Percentiles rank a stretch among this genome's conserved stretches.
Conservation (phyloP, 2,888 invertebrate genomes). For the Strigamia crassipes region DNA sequence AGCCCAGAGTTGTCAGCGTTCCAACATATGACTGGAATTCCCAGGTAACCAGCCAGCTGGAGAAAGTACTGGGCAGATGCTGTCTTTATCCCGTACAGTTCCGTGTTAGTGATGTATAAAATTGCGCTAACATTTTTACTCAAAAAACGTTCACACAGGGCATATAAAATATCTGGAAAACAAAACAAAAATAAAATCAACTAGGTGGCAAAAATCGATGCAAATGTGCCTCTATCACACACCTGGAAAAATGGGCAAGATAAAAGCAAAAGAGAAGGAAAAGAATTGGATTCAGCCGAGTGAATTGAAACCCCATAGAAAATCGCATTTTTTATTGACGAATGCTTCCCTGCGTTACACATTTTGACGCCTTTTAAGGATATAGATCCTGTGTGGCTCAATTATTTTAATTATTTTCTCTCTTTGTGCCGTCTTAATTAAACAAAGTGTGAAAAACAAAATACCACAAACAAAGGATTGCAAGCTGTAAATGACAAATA, state of each 20-base stretch:
- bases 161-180: conserved; percentile 54
- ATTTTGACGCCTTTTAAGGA: background rate
- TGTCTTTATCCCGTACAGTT: conserved; percentile 86
- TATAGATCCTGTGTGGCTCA: background rate
- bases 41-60: conserved; percentile 89
- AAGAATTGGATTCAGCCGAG: conserved; percentile 1
- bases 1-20: conserved; percentile 96
- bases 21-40: conserved; percentile 96
- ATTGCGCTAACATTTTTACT: conserved; percentile 63
- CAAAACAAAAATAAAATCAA: background rate
- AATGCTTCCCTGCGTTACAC: background rate
- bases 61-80: conserved; percentile 93
- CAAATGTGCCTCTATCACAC: background rate
- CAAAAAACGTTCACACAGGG: conserved; percentile 55
- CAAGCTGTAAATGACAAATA: background rate
- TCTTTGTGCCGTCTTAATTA: background rate
- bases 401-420: conserved; percentile 13
- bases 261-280: background rate
- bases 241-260: background rate
- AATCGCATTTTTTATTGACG: background rate
- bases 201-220: conserved; percentile 2
- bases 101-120: conserved; percentile 92
- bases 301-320: background rate
- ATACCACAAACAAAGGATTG: background rate
- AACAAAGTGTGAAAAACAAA: background rate